phyloP scores from a whole-genome alignment of 2,797 vertebrate genomes.

The Hypotaenidia okinawae region DNA sequence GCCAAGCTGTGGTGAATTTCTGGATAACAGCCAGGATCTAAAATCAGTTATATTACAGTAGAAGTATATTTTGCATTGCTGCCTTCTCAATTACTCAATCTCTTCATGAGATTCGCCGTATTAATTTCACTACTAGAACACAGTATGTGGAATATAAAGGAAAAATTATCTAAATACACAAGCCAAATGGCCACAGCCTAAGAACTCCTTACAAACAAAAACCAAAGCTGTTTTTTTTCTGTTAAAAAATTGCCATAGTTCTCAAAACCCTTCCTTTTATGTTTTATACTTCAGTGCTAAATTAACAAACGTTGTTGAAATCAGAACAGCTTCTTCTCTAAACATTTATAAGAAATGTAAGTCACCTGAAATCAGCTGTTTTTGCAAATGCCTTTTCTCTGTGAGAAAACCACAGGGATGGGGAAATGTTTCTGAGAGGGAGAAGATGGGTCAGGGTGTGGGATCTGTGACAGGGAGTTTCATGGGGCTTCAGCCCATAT shows the following conservation, averaged over 20 bases:
- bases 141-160: background rate
- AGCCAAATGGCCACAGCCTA: background rate
- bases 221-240: background rate
- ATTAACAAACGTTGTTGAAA: no score
- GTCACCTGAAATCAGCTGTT: background rate
- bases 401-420: background rate
- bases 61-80: background rate
- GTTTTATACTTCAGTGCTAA: background rate
- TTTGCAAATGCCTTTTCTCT: background rate
- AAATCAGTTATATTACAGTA: background rate
- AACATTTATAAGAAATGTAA: background rate
- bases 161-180: background rate
- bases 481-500: background rate
- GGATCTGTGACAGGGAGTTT: background rate
- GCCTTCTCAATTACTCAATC: background rate
- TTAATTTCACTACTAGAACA: background rate
- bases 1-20: background rate
- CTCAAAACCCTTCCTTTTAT: background rate
- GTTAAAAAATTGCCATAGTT: accelerated
- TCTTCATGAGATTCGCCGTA: background rate
- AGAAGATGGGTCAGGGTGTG: background rate
- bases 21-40: background rate
- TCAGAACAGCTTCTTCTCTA: background rate
- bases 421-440: background rate
- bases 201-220: background rate